Conservation (phyloP, 2,113 vertebrate genomes). For the Tupaia chinensis region DNA sequence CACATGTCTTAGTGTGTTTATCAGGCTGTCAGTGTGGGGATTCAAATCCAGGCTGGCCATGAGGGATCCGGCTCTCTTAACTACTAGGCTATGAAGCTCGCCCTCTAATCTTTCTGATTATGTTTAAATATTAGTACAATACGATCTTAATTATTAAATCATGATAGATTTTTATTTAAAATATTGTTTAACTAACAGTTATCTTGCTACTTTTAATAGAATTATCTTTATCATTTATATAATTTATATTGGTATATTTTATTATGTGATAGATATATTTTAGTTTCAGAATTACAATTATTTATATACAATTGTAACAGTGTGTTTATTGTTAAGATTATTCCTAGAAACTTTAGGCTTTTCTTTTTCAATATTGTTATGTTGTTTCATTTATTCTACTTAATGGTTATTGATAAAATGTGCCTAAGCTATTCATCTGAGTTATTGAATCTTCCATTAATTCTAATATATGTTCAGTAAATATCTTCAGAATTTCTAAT, state of each 20-base stretch:
- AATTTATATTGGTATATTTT: not conserved
- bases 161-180: not conserved
- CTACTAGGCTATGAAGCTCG: no score
- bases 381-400: not conserved
- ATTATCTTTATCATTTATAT: not conserved
- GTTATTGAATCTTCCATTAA: not conserved
- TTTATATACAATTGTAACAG: not conserved
- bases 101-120: not conserved
- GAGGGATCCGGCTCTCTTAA: no score
- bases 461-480: constrained; percentile 1
- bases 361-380: not conserved
- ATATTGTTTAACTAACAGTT: not conserved
- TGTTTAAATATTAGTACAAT: not conserved
- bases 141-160: not conserved
- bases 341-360: not conserved
- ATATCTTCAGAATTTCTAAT: not conserved
- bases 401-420: not conserved
- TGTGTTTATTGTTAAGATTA: not conserved
- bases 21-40: no score
- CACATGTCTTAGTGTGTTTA: no score
- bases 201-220: not conserved
- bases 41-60: no score
- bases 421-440: not conserved
- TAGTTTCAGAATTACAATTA: not conserved
- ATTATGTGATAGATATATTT: not conserved